phyloP scores from a whole-genome alignment of 2,797 vertebrate genomes.

The Xiphorhynchus erythropygius region DNA sequence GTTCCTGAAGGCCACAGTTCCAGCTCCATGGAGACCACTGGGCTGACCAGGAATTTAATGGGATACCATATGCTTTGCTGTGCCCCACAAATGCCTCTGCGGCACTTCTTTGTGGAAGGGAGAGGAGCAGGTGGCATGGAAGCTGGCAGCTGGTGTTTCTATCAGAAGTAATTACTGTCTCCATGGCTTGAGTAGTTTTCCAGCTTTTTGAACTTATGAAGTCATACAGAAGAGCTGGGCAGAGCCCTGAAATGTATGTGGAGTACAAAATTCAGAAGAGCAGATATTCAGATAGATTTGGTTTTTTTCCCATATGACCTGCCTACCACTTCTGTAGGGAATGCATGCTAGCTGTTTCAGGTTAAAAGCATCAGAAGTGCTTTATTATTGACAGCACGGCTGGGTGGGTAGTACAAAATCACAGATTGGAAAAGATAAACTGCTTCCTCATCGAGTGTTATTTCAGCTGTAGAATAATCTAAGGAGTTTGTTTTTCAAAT shows the following conservation, averaged over 20 bases:
- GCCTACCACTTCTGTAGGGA: background rate
- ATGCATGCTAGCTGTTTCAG: background rate
- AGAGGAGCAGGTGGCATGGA: constrained; percentile 26
- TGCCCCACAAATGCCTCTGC: background rate
- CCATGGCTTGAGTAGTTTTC: background rate
- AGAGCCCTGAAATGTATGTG: background rate
- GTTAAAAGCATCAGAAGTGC: background rate
- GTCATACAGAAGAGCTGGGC: background rate
- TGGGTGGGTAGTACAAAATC: background rate
- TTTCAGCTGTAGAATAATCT: background rate
- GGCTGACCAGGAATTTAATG: background rate
- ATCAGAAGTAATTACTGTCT: constrained; percentile 31
- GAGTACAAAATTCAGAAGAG: background rate
- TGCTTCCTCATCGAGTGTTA: background rate
- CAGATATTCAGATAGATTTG: background rate
- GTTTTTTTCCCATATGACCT: background rate
- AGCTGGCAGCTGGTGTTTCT: constrained; percentile 42
- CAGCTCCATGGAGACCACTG: background rate
- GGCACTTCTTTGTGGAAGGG: constrained; percentile 6
- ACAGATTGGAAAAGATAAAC: background rate
- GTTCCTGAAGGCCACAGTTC: background rate
- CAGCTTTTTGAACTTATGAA: constrained; percentile 12
- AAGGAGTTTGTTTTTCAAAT: background rate
- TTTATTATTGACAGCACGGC: background rate
- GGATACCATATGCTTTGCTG: constrained; percentile 15